phyloP scores from a whole-genome alignment of 2,113 vertebrate genomes.

The Acinonyx jubatus region DNA sequence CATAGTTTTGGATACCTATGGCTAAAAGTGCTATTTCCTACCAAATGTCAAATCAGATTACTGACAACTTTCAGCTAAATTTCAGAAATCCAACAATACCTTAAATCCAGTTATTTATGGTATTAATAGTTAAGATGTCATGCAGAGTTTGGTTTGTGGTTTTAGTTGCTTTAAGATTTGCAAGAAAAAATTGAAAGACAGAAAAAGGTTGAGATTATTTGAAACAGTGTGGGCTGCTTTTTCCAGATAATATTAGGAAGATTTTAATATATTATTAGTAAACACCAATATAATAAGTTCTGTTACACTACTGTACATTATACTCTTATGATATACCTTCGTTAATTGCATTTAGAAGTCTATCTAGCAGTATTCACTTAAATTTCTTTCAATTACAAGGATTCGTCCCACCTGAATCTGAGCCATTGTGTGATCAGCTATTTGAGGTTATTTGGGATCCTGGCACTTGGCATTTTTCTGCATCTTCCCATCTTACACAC shows the following conservation, averaged over 20 bases:
- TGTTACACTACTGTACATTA: neutral
- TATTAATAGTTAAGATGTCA: neutral
- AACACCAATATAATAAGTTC: neutral
- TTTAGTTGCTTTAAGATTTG: neutral
- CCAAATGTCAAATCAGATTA: neutral
- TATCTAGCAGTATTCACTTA: neutral
- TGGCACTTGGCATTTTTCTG: neutral
- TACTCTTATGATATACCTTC: neutral
- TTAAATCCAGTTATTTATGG: neutral
- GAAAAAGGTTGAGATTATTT: neutral
- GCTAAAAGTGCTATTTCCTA: neutral
- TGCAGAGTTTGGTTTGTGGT: neutral
- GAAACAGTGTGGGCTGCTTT: neutral
- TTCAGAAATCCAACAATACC: neutral
- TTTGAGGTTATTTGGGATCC: neutral
- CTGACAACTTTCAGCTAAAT: neutral
- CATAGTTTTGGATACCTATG: neutral
- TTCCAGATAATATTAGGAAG: neutral
- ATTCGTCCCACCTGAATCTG: neutral
- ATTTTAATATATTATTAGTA: neutral
- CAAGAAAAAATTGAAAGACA: neutral
- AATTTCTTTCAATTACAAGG: neutral
- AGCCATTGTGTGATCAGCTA: neutral
- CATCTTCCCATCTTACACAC: neutral
- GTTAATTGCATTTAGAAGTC: neutral